Conservation (phyloP, 1,140 invertebrate genomes). For the Drosophila varians region DNA sequence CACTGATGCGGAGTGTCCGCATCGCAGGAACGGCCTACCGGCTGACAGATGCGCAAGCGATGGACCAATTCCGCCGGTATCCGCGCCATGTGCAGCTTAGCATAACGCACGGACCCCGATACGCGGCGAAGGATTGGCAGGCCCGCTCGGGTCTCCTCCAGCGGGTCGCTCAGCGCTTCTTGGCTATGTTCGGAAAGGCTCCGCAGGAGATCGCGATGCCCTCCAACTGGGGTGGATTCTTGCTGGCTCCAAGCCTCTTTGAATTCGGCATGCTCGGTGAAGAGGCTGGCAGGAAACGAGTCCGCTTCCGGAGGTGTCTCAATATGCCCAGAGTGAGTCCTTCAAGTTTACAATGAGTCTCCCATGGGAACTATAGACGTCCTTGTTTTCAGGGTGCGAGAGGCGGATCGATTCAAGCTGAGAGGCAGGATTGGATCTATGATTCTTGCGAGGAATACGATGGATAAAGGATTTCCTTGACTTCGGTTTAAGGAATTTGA, state of each 20-base stretch:
- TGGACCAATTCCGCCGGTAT: conserved; percentile 47
- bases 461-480: neutral
- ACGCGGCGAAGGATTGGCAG: conserved; percentile 3
- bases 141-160: neutral
- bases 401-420: conserved; percentile 10
- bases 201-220: conserved; percentile 28
- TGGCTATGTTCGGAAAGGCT: neutral
- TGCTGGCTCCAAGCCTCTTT: conserved; percentile 40
- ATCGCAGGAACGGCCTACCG: conserved; percentile 90
- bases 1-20: conserved; percentile 91
- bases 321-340: conserved; percentile 41
- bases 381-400: conserved; percentile 30
- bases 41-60: conserved; percentile 24
- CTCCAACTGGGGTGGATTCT: conserved; percentile 51
- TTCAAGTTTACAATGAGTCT: no score
- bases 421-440: conserved; percentile 56
- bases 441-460: conserved; percentile 27
- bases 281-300: conserved; percentile 10
- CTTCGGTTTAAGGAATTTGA: no score
- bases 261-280: conserved; percentile 33
- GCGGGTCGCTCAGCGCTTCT: neutral
- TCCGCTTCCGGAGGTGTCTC: conserved; percentile 51
- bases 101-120: conserved; percentile 30
- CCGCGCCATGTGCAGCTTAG: conserved; percentile 43
- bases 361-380: no score